Evolutionary conservation across 2,888 invertebrate genomes (phyloP).

Genomic region (Drosophila diplacantha): DNA sequence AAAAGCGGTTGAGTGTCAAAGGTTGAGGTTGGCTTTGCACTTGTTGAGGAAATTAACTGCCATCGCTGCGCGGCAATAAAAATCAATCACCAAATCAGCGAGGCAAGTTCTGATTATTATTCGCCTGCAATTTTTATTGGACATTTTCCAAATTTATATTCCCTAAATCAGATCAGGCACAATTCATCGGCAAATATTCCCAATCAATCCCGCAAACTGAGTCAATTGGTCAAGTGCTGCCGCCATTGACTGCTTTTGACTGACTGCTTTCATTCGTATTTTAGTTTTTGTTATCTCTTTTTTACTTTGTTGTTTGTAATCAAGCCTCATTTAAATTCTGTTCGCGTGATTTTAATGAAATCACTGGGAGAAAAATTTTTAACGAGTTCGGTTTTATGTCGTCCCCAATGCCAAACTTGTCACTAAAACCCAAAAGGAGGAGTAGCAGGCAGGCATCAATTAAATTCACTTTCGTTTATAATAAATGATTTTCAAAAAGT

Average conservation of each 20-base stretch:
- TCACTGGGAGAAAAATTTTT: slow-evolving; percentile 42
- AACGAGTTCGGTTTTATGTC: slow-evolving; percentile 18
- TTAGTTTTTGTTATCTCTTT: slow-evolving; percentile 23
- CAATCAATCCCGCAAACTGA: slow-evolving; percentile 56
- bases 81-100: slow-evolving; percentile 63
- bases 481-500: slow-evolving; percentile 2
- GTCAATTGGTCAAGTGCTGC: slow-evolving; percentile 71
- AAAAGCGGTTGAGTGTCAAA: slow-evolving; percentile 22
- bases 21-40: slow-evolving; percentile 36
- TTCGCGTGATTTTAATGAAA: slow-evolving; percentile 66
- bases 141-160: slow-evolving; percentile 23
- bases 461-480: slow-evolving; percentile 37
- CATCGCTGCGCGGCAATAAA: slow-evolving; percentile 58
- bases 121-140: slow-evolving; percentile 23
- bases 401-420: slow-evolving; percentile 19
- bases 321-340: slow-evolving; percentile 70
- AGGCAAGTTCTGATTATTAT: slow-evolving; percentile 13
- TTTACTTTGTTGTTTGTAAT: slow-evolving; percentile 57
- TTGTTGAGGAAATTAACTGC: slow-evolving; percentile 45
- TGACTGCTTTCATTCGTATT: slow-evolving; percentile 24
- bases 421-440: slow-evolving; percentile 4
- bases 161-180: slow-evolving; percentile 29
- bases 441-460: slow-evolving; percentile 1
- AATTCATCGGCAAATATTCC: slow-evolving; percentile 30
- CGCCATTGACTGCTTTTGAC: slow-evolving; percentile 44